Evolutionary conservation across 2,113 vertebrate genomes (phyloP), one percentile per base, ranked within the genome.

Genomic region (Neomonachus schauinslandi): DNA sequence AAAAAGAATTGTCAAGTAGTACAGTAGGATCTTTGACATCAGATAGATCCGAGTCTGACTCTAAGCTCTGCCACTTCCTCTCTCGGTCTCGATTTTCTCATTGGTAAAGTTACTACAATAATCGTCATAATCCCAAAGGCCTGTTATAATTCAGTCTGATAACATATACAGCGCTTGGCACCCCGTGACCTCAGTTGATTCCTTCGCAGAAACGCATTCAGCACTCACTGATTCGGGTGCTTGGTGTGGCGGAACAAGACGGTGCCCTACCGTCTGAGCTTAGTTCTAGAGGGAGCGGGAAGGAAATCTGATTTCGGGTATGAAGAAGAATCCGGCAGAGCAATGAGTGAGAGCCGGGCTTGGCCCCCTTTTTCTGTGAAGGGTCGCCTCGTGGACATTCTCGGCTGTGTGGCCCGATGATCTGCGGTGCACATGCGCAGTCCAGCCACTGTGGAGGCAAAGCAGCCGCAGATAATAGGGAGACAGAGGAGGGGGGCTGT

Each of bases 71-170:
- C 12, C 9, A 49, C 63, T 77, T 92, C 42, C n/a, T 83, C 49
- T 51, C 26, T 57, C 71, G 69, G 57, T 36, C 31, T 87, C 10
- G 46, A 11, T 95, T 89, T 96, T 81, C 71, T 96, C n/a, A 89
- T 53, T 71, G 39, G 28, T 85, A 46, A 86, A 95, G 80, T 86
- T 72, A 83, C 33, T 74, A 21, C n/a, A 39, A 22, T 82, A 59
- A 57, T 83, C 72, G 4, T 63, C 63, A 36, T 42, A 36, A 87
- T 86, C 46, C 9, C 51, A 87, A 87, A 95, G 21, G 15, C 4
- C 57, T 67, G n/a, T 79, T 33, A 55, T 84, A 91, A 82, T 11
- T 93, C 53, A 92, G 19, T 57, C 14, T 65, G 36, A 5, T 85
- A 86, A 61, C 33, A 33, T 69, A 26, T 65, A 0, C 19, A 72